phyloP scores from a whole-genome alignment of 2,888 invertebrate genomes.

The Lasioglossum malachurum region DNA sequence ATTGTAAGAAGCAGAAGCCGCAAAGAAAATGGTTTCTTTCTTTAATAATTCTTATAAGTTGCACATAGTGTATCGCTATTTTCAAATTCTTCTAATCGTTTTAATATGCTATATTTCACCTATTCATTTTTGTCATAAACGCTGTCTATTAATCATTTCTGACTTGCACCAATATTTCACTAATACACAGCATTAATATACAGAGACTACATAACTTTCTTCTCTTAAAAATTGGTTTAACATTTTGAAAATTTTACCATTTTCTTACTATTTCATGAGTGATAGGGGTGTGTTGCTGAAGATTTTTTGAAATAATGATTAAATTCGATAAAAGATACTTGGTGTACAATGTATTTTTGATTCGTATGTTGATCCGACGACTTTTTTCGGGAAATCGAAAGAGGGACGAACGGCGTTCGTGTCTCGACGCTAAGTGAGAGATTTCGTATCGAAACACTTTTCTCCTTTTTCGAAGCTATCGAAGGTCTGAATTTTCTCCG shows the following conservation, averaged over 20 bases:
- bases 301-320: not conserved
- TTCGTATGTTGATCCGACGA: not conserved
- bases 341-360: not conserved
- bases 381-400: not conserved
- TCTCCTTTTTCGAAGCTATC: constrained; percentile 32
- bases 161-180: too few relatives aligned
- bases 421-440: constrained; percentile 28
- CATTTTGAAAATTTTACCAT: not conserved
- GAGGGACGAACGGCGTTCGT: not conserved
- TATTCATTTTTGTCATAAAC: too few relatives aligned
- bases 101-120: too few relatives aligned
- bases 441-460: constrained; percentile 47
- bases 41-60: too few relatives aligned
- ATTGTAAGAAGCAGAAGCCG: too few relatives aligned
- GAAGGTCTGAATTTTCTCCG: constrained; percentile 48
- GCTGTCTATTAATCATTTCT: too few relatives aligned
- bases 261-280: too few relatives aligned
- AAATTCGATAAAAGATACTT: too few relatives aligned
- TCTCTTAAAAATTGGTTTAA: not conserved
- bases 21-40: too few relatives aligned
- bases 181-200: too few relatives aligned
- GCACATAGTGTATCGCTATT: too few relatives aligned
- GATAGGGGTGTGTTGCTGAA: not conserved
- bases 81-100: too few relatives aligned
- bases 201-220: not conserved